phyloP scores from a whole-genome alignment of 2,888 invertebrate genomes.

The Pammene fasciana region DNA sequence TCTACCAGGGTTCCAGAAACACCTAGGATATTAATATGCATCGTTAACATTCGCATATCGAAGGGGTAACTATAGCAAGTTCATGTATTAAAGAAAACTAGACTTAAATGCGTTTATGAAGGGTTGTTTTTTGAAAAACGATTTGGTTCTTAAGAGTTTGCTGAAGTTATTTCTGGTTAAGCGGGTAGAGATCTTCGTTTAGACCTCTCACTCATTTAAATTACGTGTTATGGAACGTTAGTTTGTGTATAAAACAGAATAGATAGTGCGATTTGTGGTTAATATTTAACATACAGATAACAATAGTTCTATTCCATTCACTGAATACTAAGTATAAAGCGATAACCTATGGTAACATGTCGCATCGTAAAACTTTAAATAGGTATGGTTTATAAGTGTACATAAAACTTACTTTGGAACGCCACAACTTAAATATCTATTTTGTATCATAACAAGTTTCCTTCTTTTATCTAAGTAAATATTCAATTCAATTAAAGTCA shows the following conservation, averaged over 20 bases:
- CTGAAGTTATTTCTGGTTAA: background rate
- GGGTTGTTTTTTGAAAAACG: background rate
- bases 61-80: conserved; percentile 1
- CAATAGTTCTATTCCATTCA: background rate
- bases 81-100: background rate
- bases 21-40: conserved; percentile 37
- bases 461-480: too few species aligned
- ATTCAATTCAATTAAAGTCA: too few species aligned
- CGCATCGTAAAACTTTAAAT: too few species aligned
- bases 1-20: conserved; percentile 39
- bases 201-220: conserved; percentile 16
- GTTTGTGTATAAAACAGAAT: conserved; percentile 24
- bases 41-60: conserved; percentile 26
- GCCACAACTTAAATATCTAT: too few species aligned
- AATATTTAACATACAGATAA: background rate
- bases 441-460: too few species aligned
- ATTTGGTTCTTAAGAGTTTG: background rate
- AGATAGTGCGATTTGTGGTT: conserved; percentile 4
- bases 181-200: background rate
- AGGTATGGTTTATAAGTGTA: too few species aligned
- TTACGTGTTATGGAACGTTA: conserved; percentile 15
- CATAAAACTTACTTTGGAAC: too few species aligned
- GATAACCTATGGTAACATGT: background rate
- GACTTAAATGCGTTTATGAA: background rate
- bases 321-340: background rate